Conservation (phyloP, 2,888 invertebrate species). For the Drosophila monieri region DNA sequence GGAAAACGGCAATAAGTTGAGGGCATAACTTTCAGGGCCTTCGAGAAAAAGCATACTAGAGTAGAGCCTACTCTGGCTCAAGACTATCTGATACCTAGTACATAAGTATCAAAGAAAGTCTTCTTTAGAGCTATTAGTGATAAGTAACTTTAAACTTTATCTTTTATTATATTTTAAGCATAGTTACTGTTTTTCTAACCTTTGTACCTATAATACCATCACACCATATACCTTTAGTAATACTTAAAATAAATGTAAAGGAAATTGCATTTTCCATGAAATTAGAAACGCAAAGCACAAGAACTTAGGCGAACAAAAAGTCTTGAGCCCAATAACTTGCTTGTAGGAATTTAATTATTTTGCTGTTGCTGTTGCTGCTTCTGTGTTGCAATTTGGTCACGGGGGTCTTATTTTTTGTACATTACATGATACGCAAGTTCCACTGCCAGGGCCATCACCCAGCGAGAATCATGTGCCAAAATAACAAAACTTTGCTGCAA, state of each 20-base stretch:
- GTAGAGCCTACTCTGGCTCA: neutral
- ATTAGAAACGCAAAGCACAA: slow-evolving; percentile 56
- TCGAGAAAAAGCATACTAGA: slow-evolving; percentile 34
- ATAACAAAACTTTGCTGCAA: slow-evolving; percentile 50
- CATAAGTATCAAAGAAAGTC: neutral
- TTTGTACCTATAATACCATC: neutral
- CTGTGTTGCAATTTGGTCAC: slow-evolving; percentile 52
- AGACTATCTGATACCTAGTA: neutral
- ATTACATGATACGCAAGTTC: slow-evolving; percentile 55
- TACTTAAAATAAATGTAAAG: slow-evolving; percentile 5
- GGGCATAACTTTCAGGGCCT: slow-evolving; percentile 69
- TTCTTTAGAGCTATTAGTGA: too few relatives aligned
- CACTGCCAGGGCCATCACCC: neutral
- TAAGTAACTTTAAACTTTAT: too few relatives aligned
- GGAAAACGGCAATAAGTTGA: slow-evolving; percentile 75
- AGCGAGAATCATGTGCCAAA: slow-evolving; percentile 53
- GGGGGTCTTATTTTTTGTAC: slow-evolving; percentile 69
- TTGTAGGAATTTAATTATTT: slow-evolving; percentile 73
- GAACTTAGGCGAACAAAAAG: slow-evolving; percentile 54
- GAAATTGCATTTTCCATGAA: slow-evolving; percentile 59
- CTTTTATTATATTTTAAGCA: too few relatives aligned
- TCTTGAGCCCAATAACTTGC: slow-evolving; percentile 62
- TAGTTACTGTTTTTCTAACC: too few relatives aligned
- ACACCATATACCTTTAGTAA: neutral
- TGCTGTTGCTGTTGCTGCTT: slow-evolving; percentile 52